Evolutionary conservation across 2,888 invertebrate species (phyloP), one percentile per base, ranked within the genome.

Genomic region (Megamerina dolium): DNA sequence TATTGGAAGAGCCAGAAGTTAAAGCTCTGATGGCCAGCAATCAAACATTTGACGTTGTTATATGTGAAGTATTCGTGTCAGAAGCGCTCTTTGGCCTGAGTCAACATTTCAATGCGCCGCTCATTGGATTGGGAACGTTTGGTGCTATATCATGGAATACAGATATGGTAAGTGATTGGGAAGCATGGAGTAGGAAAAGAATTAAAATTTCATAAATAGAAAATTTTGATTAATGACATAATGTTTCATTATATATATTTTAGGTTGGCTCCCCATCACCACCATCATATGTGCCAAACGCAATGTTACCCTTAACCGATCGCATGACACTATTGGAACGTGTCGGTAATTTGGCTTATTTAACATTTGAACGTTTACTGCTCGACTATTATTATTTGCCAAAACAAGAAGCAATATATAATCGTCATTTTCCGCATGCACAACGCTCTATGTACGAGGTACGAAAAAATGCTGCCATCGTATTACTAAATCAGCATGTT

Each of bases 71-170:
- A 2, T 73, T 72, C 41, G 50, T 70, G 0, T 63, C 60, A 26
- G 73, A 74, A 44, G 70, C 72, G 0, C 54, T 68, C 0, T 61
- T 64, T 9, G 73, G 72, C 1, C 39, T 69, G 3, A 61, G 58
- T 2, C 63, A 68, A 23, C 57, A 58, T 6, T 69, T 65, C 16
- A 60, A 65, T 13, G 70, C 67, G 1, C 61, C 66, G 2, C 52
- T 70, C 2, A 60, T 70, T 19, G 69, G 59, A 1, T 3, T 67
- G 2, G 56, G 61, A 1, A 58, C 67, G 0, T 57, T 65, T 57
- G 58, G 70, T 19, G 58, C 70, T 44, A 51, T 58, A 36, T 49
- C 60, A 46, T 62, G 65, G 67, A 63, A 59, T 21, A 64, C 68
- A 2, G 67, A 66, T 42, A 37, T 66, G 53, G 67, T 63, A 37